phyloP scores from a whole-genome alignment of 2,797 vertebrate species.

The Pangasius mekongensis region DNA sequence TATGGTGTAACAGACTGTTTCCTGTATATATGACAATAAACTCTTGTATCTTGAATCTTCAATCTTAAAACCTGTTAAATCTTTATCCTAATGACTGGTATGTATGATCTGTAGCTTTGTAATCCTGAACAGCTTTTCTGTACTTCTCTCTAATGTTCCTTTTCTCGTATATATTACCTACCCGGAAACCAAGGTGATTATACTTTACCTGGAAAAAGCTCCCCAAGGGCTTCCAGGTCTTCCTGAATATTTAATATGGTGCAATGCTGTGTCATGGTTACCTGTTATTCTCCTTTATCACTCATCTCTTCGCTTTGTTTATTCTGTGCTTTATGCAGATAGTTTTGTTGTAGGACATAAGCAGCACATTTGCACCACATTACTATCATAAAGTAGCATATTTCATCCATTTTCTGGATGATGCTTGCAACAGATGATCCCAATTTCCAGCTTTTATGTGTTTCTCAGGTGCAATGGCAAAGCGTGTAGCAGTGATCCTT shows the following conservation, averaged over 20 bases:
- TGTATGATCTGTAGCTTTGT: neutral
- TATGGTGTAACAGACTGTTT: too few species aligned
- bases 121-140: neutral
- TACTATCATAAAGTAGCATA: neutral
- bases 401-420: too few species aligned
- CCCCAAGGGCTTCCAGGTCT: neutral
- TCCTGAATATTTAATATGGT: conserved; percentile 32
- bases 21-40: too few species aligned
- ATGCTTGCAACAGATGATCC: neutral
- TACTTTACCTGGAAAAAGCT: neutral
- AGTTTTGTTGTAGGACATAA: neutral
- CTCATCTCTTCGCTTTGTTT: neutral
- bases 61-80: neutral
- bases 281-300: neutral
- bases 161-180: neutral
- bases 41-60: too few species aligned
- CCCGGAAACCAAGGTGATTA: conserved; percentile 9
- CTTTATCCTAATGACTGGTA: neutral
- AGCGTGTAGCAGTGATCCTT: conserved; percentile 83
- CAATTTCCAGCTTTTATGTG: neutral
- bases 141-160: neutral
- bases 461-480: conserved; percentile 73
- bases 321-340: neutral
- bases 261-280: conserved; percentile 22
- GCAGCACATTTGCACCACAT: neutral